phyloP scores from a whole-genome alignment of 2,888 invertebrate species.

The Exocentrus adspersus region DNA sequence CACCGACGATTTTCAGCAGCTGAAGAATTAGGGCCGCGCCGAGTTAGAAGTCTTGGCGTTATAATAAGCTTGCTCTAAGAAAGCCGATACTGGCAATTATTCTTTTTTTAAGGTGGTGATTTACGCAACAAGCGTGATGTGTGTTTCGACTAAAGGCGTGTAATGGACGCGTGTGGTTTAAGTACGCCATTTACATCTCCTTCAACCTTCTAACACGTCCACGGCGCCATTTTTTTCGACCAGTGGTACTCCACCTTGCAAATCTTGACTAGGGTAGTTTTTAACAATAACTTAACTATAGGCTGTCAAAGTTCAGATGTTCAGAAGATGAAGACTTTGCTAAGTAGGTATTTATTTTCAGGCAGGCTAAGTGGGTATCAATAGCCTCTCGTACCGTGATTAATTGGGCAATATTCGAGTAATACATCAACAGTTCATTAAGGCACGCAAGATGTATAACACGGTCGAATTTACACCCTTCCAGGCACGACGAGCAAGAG shows the following conservation, averaged over 20 bases:
- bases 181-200: slow-evolving; percentile 40
- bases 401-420: too few relatives aligned
- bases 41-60: slow-evolving; percentile 29
- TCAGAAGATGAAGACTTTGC: too few relatives aligned
- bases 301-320: too few relatives aligned
- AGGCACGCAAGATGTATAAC: background rate
- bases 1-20: slow-evolving; percentile 24
- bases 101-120: slow-evolving; percentile 32
- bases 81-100: slow-evolving; percentile 32
- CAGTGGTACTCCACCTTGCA: slow-evolving; percentile 31
- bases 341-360: too few relatives aligned
- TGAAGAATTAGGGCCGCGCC: slow-evolving; percentile 33
- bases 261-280: too few relatives aligned
- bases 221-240: slow-evolving; percentile 15
- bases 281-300: too few relatives aligned
- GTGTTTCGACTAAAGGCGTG: slow-evolving; percentile 55
- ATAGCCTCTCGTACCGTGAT: too few relatives aligned
- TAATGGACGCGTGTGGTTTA: slow-evolving; percentile 54
- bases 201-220: slow-evolving; percentile 38
- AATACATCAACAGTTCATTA: background rate
- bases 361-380: too few relatives aligned
- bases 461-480: background rate
- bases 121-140: slow-evolving; percentile 49
- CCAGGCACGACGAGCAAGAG: background rate
- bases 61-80: slow-evolving; percentile 34